phyloP scores from a whole-genome alignment of 1,140 invertebrate genomes.

The Limonius californicus region DNA sequence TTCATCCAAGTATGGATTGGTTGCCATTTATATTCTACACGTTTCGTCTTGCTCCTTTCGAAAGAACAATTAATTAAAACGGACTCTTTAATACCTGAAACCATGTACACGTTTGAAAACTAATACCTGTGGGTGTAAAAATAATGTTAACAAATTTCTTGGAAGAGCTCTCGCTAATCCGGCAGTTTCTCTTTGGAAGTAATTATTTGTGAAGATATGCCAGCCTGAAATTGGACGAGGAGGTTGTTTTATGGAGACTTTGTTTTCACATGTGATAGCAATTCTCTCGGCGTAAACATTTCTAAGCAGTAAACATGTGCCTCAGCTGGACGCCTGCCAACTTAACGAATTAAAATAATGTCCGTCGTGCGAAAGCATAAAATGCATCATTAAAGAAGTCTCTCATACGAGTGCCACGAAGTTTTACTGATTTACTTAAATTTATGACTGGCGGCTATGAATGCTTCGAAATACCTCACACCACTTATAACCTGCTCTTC shows the following conservation, averaged over 20 bases:
- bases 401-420: constrained; percentile 31
- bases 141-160: constrained; percentile 5
- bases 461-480: constrained; percentile 13
- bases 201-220: constrained; percentile 7
- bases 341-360: constrained; percentile 47
- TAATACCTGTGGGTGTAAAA: constrained; percentile 5
- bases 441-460: constrained; percentile 23
- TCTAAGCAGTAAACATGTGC: constrained; percentile 40
- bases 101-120: background rate
- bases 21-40: background rate
- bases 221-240: constrained; percentile 7
- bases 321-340: constrained; percentile 42
- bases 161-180: background rate
- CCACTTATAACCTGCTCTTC: constrained; percentile 9
- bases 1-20: background rate
- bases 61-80: background rate
- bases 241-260: constrained; percentile 22
- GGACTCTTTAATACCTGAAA: background rate
- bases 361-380: constrained; percentile 48
- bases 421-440: constrained; percentile 27
- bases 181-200: constrained; percentile 1
- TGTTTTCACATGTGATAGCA: constrained; percentile 38
- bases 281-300: constrained; percentile 26
- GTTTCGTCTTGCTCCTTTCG: background rate
- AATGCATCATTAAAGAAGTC: constrained; percentile 47